These are phyloP conservation scores for Spodoptera littoralis DNA, from an alignment of 2,888 invertebrate genomes.

Conservation along the genomic window DNA sequence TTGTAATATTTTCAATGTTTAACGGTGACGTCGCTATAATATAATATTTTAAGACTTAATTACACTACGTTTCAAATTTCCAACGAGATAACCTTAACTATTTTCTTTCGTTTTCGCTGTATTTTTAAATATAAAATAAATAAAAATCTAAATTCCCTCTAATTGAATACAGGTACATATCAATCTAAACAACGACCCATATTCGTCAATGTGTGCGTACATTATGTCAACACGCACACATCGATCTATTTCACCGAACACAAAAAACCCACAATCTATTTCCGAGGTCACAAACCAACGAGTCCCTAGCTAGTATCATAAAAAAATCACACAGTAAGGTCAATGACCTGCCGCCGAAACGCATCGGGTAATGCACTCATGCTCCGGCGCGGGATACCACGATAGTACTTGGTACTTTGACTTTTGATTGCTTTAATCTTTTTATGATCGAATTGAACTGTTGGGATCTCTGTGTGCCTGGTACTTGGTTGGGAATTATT, in stretches of 20 bases:
- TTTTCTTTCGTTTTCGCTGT: too few relatives aligned
- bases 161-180: slow-evolving; percentile 5
- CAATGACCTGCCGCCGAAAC: slow-evolving; percentile 73
- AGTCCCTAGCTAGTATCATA: slow-evolving; percentile 65
- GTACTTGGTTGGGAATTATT: slow-evolving; percentile 30
- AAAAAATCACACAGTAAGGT: slow-evolving; percentile 77
- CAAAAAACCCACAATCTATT: slow-evolving; percentile 59
- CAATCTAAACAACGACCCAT: slow-evolving; percentile 22
- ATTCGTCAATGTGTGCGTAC: slow-evolving; percentile 29
- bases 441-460: slow-evolving; percentile 51
- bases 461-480: slow-evolving; percentile 41
- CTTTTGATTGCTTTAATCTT: slow-evolving; percentile 57
- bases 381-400: slow-evolving; percentile 62
- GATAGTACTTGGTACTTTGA: slow-evolving; percentile 56
- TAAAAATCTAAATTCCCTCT: background rate
- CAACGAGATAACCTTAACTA: too few relatives aligned
- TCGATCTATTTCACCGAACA: slow-evolving; percentile 37
- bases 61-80: too few relatives aligned
- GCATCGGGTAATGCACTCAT: slow-evolving; percentile 76
- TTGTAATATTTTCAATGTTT: too few relatives aligned
- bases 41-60: too few relatives aligned
- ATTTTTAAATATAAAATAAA: too few relatives aligned
- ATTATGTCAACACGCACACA: slow-evolving; percentile 43
- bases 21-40: too few relatives aligned
- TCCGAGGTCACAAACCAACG: slow-evolving; percentile 62